Evolutionary conservation across 1,140 invertebrate species (phyloP).

Genomic region (Pomacea maculata): DNA sequence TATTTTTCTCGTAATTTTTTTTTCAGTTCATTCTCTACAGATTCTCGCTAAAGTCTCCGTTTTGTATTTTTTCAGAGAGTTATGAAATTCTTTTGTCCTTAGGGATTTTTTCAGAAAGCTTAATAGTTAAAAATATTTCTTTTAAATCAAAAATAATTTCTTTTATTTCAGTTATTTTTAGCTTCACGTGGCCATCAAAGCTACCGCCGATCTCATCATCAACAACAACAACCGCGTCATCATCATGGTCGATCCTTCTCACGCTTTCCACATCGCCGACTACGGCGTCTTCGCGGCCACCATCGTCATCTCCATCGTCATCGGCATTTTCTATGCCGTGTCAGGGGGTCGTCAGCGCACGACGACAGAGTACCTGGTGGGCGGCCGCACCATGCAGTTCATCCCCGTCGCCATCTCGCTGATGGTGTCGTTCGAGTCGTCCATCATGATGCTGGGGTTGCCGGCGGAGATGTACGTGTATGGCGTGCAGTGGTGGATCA

Average conservation of each 20-base stretch:
- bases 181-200: not conserved
- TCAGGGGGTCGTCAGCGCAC: constrained; percentile 89
- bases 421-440: constrained; percentile 54
- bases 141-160: too few relatives aligned
- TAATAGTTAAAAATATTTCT: too few relatives aligned
- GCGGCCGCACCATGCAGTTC: constrained; percentile 67
- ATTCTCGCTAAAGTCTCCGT: too few relatives aligned
- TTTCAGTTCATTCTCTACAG: too few relatives aligned
- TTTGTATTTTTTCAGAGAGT: too few relatives aligned
- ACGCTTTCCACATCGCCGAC: constrained; percentile 46
- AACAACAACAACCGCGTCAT: not conserved
- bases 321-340: constrained; percentile 84
- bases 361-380: constrained; percentile 80
- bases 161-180: not conserved
- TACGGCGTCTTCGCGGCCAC: constrained; percentile 49
- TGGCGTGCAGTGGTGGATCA: constrained; percentile 42
- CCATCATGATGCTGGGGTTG: constrained; percentile 66
- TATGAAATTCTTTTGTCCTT: too few relatives aligned
- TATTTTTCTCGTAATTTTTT: too few relatives aligned
- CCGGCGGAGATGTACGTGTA: constrained; percentile 53
- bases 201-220: not conserved
- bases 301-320: constrained; percentile 69
- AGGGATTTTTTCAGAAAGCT: too few relatives aligned
- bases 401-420: constrained; percentile 55
- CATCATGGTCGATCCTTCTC: constrained; percentile 29